Conservation (phyloP, 64 coral and sea anemone genomes). For the Montipora capricornis region DNA sequence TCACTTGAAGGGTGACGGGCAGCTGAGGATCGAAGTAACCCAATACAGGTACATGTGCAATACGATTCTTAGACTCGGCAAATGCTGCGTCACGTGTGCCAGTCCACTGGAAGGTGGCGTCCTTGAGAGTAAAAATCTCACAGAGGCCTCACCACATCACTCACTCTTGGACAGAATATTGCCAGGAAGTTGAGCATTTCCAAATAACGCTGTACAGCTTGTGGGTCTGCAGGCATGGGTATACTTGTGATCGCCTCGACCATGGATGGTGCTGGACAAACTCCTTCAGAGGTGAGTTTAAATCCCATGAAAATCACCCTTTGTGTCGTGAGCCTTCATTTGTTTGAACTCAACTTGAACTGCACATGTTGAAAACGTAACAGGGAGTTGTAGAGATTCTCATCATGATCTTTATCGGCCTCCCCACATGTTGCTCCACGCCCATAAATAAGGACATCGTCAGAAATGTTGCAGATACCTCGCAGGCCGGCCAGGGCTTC, state of each 20-base stretch:
- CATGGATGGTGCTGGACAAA: constrained; percentile 50
- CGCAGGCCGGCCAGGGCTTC: neutral
- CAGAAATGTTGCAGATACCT: neutral
- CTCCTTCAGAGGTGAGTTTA: constrained; percentile 37
- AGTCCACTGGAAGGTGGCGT: neutral
- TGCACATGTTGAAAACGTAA: constrained; percentile 13
- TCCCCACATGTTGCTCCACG: neutral
- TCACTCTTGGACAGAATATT: constrained; percentile 23
- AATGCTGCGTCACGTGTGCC: no score
- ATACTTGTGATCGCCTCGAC: constrained; percentile 60
- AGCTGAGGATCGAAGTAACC: no score
- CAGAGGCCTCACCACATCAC: neutral
- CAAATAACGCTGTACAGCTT: constrained; percentile 35
- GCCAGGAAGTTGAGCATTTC: constrained; percentile 58
- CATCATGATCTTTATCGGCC: neutral
- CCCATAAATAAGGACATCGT: neutral
- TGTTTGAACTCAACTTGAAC: constrained; percentile 49
- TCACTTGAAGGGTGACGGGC: no score
- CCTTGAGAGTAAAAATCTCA: neutral
- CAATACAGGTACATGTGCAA: no score
- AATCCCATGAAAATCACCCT: constrained; percentile 29
- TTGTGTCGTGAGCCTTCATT: constrained; percentile 19
- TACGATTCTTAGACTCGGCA: no score
- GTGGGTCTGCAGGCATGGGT: constrained; percentile 18
- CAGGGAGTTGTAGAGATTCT: neutral